Conservation (phyloP, 2,113 vertebrate species). For the Mionectes macconnelli region DNA sequence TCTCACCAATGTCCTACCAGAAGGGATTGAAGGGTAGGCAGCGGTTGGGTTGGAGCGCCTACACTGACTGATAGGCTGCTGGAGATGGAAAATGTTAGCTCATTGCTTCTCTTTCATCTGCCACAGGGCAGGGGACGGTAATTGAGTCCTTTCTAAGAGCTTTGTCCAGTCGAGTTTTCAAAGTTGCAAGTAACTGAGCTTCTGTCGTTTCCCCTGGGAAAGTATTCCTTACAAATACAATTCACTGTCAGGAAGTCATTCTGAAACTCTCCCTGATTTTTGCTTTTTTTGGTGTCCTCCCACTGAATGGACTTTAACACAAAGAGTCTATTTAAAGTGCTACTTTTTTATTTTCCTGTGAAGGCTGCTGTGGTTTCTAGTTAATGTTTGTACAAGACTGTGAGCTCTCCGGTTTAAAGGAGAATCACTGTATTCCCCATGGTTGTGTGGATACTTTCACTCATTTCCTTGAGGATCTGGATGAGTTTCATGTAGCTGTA, state of each 20-base stretch:
- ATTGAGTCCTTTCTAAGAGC: background rate
- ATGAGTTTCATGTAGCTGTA: background rate
- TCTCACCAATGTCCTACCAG: background rate
- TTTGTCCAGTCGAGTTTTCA: background rate
- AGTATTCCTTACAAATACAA: constrained; percentile 55
- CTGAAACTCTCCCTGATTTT: constrained; percentile 46
- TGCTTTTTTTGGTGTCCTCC: constrained; percentile 38
- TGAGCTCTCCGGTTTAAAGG: constrained; percentile 4
- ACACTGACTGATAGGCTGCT: background rate
- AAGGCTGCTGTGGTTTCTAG: constrained; percentile 42
- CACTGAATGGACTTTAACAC: constrained; percentile 42
- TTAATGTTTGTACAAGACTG: constrained; percentile 18
- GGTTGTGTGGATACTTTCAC: background rate
- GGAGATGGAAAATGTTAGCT: constrained; percentile 28
- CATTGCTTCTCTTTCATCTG: background rate
- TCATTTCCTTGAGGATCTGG: background rate
- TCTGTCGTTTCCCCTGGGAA: constrained; percentile 39
- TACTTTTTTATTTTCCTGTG: constrained; percentile 27
- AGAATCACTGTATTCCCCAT: background rate
- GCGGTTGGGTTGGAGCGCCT: background rate
- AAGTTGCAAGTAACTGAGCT: background rate
- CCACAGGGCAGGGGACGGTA: background rate
- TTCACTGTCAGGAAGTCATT: constrained; percentile 48
- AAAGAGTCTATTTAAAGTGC: constrained; percentile 45
- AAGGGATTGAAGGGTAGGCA: background rate